Conservation (phyloP, 2,888 invertebrate genomes). For the Bombylius discolor region DNA sequence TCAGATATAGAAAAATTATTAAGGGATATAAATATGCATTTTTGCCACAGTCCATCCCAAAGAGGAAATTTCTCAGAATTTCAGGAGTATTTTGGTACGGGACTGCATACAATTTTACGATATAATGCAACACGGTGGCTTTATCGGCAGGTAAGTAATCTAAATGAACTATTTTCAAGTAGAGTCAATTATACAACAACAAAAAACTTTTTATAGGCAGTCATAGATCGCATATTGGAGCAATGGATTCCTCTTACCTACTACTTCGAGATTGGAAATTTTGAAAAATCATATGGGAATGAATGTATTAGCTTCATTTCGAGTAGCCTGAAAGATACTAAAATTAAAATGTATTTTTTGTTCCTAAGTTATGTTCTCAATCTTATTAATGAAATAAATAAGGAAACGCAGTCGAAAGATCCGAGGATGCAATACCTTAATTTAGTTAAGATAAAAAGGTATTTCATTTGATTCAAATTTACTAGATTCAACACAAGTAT, state of each 20-base stretch:
- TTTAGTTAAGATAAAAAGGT: too few species aligned
- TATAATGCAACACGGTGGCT: slow-evolving; percentile 5
- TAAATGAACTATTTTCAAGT: too few species aligned
- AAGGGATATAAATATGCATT: slow-evolving; percentile 1
- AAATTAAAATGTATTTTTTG: not conserved
- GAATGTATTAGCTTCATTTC: not conserved
- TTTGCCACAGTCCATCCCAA: slow-evolving; percentile 7
- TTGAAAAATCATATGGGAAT: not conserved
- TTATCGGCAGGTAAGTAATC: not conserved
- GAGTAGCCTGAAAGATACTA: not conserved
- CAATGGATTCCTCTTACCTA: not conserved
- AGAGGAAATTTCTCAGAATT: slow-evolving; percentile 8
- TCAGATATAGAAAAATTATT: not conserved
- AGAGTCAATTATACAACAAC: too few species aligned
- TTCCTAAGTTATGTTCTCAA: not conserved
- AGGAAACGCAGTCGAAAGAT: not conserved
- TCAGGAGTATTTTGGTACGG: slow-evolving; percentile 11
- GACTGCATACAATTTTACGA: slow-evolving; percentile 8
- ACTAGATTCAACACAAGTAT: too few species aligned
- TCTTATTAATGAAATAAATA: not conserved
- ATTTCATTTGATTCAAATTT: too few species aligned
- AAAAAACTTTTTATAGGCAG: not conserved
- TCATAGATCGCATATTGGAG: not conserved
- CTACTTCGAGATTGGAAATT: not conserved
- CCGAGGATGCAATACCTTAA: not conserved